phyloP scores from a whole-genome alignment of 1,140 invertebrate genomes.

The Saccostrea glomerata region DNA sequence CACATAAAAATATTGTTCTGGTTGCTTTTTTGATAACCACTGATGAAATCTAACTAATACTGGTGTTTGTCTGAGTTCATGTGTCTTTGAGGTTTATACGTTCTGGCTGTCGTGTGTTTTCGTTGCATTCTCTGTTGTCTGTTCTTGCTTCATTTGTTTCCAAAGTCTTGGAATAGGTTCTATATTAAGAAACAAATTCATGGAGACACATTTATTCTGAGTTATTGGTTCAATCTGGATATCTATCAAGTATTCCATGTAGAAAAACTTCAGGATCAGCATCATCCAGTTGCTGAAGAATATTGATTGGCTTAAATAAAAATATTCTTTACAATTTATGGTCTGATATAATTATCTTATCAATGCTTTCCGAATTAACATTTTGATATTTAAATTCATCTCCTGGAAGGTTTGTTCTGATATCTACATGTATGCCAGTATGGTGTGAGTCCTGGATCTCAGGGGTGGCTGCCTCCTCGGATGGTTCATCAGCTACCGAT shows the following conservation, averaged over 20 bases:
- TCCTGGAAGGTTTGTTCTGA: no score
- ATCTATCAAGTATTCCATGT: neutral
- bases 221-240: neutral
- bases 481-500: no score
- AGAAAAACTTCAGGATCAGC: conserved; percentile 23
- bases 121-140: no score
- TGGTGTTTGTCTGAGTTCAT: no score
- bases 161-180: neutral
- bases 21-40: neutral
- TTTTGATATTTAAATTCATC: no score
- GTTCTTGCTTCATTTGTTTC: neutral
- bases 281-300: conserved; percentile 38
- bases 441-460: no score
- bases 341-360: no score
- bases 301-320: conserved; percentile 38
- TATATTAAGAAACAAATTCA: conserved; percentile 44
- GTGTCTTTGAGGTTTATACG: neutral
- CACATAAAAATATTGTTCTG: conserved; percentile 12
- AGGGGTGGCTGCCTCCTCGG: no score
- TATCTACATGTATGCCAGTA: no score
- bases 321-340: no score
- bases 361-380: no score
- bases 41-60: conserved; percentile 35
- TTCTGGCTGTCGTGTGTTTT: neutral
- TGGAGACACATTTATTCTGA: conserved; percentile 41